A percentile compares a stretch with the other conserved stretches of the same genome.
phyloP scores from a whole-genome alignment of 2,888 invertebrate genomes.

The Apotomis betuletana region DNA sequence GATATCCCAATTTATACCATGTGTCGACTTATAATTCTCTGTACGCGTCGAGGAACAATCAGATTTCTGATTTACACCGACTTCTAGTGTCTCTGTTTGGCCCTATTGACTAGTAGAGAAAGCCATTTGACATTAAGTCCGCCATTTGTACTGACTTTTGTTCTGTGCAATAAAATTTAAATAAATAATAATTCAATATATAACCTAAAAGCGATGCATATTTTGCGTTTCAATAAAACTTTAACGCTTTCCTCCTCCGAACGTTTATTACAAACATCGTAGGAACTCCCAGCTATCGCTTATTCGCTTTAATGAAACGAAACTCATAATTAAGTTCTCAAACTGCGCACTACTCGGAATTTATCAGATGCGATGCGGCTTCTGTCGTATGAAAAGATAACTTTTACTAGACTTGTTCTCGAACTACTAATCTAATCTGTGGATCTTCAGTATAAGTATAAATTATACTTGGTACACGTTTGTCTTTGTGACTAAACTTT shows the following conservation, averaged over 20 bases:
- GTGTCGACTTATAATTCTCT: too few relatives aligned
- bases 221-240: too few relatives aligned
- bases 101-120: too few relatives aligned
- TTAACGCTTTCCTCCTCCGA: not conserved
- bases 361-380: slow-evolving; percentile 4
- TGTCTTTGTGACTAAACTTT: not conserved
- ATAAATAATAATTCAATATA: too few relatives aligned
- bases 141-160: too few relatives aligned
- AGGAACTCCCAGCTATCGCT: slow-evolving; percentile 8
- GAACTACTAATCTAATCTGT: slow-evolving; percentile 22
- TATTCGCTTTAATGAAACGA: slow-evolving; percentile 18
- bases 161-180: too few relatives aligned
- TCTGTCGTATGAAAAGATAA: slow-evolving; percentile 18
- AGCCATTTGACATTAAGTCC: too few relatives aligned
- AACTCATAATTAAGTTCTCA: slow-evolving; percentile 29
- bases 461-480: slow-evolving; percentile 15
- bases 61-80: too few relatives aligned
- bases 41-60: too few relatives aligned
- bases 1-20: too few relatives aligned
- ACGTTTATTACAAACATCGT: slow-evolving; percentile 12
- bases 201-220: too few relatives aligned
- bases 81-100: too few relatives aligned
- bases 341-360: slow-evolving; percentile 20
- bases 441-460: slow-evolving; percentile 15
- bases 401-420: slow-evolving; percentile 25